Evolutionary conservation across 2,113 vertebrate species (phyloP).

Genomic region (Sebastes schlegelii): DNA sequence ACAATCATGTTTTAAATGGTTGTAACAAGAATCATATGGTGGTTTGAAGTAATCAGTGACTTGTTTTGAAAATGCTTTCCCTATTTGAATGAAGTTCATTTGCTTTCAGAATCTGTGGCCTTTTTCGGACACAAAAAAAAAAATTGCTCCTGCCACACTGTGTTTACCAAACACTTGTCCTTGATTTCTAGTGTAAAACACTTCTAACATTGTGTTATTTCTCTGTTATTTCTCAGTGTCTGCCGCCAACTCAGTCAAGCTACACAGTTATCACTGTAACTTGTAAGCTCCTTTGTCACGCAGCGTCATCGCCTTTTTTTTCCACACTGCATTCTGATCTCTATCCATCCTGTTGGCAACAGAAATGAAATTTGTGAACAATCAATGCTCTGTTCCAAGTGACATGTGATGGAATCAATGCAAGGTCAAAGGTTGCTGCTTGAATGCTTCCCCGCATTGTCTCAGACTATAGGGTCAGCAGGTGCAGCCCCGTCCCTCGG

Average conservation of each 20-base stretch:
- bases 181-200: constrained; percentile 12
- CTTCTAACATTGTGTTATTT: not conserved
- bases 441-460: constrained; percentile 3
- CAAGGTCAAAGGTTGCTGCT: constrained; percentile 40
- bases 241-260: not conserved
- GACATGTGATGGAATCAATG: constrained; percentile 45
- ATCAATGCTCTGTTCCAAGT: constrained; percentile 41
- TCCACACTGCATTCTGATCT: not conserved
- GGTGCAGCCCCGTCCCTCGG: not conserved
- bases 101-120: not conserved
- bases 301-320: not conserved
- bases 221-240: not conserved
- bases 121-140: not conserved
- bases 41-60: not conserved
- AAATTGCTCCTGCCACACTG: not conserved
- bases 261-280: not conserved
- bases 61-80: not conserved
- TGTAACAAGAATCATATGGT: not conserved
- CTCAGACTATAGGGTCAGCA: constrained; percentile 24
- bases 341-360: not conserved
- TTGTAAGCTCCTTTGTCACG: not conserved
- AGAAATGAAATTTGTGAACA: constrained; percentile 43
- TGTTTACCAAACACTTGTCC: constrained; percentile 14
- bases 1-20: not conserved
- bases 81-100: not conserved